A percentile compares a stretch with the other conserved stretches of the same genome.
Evolutionary conservation across 2,113 vertebrate genomes (phyloP).

Genomic region (Eleginops maclovinus): DNA sequence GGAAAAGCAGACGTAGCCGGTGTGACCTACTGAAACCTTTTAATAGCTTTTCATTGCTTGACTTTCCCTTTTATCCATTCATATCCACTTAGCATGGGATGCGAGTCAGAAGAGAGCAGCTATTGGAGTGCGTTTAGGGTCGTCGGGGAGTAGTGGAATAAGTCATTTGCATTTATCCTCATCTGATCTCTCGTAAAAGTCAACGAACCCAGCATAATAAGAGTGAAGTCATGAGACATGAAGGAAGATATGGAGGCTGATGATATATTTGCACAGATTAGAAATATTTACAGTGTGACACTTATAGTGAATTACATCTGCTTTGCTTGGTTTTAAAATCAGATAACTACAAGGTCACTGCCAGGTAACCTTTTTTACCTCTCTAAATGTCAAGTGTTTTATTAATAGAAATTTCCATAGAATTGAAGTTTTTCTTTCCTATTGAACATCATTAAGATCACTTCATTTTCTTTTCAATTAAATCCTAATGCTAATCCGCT

Average conservation of each 20-base stretch:
- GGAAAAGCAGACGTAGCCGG: constrained; percentile 60
- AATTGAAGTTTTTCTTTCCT: not conserved
- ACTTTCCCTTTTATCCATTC: constrained; percentile 62
- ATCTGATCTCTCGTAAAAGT: constrained; percentile 27
- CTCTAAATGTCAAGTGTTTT: not conserved
- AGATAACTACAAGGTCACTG: not conserved
- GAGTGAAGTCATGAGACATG: not conserved
- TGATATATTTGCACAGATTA: not conserved
- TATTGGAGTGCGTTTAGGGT: constrained; percentile 44
- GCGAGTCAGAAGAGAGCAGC: constrained; percentile 16
- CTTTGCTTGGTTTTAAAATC: not conserved
- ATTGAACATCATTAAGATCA: not conserved
- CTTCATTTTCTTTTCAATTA: not conserved
- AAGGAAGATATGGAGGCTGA: not conserved
- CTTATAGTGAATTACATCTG: too few species aligned
- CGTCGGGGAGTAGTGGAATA: constrained; percentile 4
- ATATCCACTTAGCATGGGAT: constrained; percentile 63
- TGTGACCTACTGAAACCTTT: constrained; percentile 58
- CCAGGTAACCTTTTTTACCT: not conserved
- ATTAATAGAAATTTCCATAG: not conserved
- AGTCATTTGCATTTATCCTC: constrained; percentile 47
- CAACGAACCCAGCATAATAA: not conserved
- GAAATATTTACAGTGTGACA: not conserved
- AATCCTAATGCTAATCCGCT: not conserved
- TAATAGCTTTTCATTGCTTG: constrained; percentile 55